Base-by-base conservation (phyloP, 2,113 vertebrate genomes). In the Tichodroma muraria region DNA sequence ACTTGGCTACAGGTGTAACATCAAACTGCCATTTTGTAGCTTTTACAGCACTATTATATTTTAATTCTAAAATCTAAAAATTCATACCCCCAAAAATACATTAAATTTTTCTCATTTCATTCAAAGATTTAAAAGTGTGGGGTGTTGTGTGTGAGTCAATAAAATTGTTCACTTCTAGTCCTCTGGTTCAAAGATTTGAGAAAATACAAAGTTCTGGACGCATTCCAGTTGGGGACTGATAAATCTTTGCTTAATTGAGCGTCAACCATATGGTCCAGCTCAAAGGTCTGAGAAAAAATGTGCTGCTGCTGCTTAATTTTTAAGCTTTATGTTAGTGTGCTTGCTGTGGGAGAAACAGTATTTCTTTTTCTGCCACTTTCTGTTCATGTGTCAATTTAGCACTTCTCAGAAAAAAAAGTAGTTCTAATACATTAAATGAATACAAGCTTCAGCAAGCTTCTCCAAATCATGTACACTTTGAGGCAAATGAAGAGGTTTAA, bases 221-320 rank as follows among this genome's bases (percentile, higher is more conserved):
- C 9, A 7, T 86, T 95, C 94, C 93, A 89, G 0, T 68, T 50
- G 31, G 64, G 38, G 49, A 56, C 76, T 95, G 71, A 93, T 83
- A 92, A 93, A 59, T 93, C 85, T 90, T 76, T 54, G 57, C 95
- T 93, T 95, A 93, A 91, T 50, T 95, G 93, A 88, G 30, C 5
- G 0, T 82, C 85, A 91, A 14, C 79, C 94, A 91, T 95, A 94
- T 95, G 95, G 87, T 83, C 37, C 81, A 83, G 93, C 86, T 95
- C 81, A 96, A 95, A 95, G 94, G 90, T 91, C 80, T 93, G 65
- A 73, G 82, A 59, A 88, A 88, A 93, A 89, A 91, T 89, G 75
- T 88, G 68, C 79, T 89, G 79, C 84, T 30, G 78, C 54, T 72
- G 44, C 87, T 85, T 93, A 17, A 25, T 88, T 94, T 88, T 83